A percentile compares a stretch with the other conserved stretches of the same genome.
phyloP scores from a whole-genome alignment of 2,113 vertebrate species.

The Taurulus bubalis region DNA sequence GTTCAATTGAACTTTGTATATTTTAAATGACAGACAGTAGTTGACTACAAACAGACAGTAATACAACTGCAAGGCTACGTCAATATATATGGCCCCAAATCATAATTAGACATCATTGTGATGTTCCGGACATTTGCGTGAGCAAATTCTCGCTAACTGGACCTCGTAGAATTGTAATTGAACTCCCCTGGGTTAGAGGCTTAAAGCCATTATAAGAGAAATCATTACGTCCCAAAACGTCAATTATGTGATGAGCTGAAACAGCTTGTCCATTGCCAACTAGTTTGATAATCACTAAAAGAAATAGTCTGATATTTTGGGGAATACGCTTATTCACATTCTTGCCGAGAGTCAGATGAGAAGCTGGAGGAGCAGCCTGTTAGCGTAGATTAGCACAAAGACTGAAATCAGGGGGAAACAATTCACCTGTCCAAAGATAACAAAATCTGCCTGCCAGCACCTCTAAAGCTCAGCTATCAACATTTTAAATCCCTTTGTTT shows the following conservation, averaged over 20 bases:
- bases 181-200: not conserved
- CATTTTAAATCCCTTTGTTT: not conserved
- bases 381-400: conserved; percentile 1
- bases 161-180: too few species aligned
- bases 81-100: too few species aligned
- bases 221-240: not conserved
- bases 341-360: not conserved
- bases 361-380: not conserved
- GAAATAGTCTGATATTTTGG: not conserved
- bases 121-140: too few species aligned
- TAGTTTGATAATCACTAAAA: not conserved
- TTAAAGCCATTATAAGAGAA: not conserved
- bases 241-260: not conserved
- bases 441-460: not conserved
- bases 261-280: not conserved
- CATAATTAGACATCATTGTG: too few species aligned
- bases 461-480: not conserved
- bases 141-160: too few species aligned
- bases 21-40: not conserved
- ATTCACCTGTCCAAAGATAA: not conserved
- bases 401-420: not conserved
- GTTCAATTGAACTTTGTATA: too few species aligned
- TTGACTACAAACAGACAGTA: too few species aligned
- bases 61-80: too few species aligned
- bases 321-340: not conserved